Evolutionary conservation across 2,113 vertebrate species (phyloP).

Genomic region (Falcunculus frontatus): DNA sequence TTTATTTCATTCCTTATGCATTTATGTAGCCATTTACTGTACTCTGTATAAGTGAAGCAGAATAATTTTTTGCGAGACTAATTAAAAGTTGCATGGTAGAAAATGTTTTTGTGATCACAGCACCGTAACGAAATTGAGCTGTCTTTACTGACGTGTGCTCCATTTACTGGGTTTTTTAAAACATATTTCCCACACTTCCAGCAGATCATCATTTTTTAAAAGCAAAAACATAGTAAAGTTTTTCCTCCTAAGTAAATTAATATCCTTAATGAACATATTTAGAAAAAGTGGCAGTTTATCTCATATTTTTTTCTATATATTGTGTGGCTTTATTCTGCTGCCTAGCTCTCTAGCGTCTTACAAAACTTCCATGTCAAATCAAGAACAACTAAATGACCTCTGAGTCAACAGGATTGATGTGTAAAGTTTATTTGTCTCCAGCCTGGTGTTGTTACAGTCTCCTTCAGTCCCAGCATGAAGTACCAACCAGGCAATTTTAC

Average conservation of each 20-base stretch:
- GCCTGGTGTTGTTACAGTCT: not conserved
- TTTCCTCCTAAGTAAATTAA: not conserved
- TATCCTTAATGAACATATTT: not conserved
- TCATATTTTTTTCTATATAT: not conserved
- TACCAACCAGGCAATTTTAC: not conserved
- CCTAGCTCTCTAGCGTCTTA: not conserved
- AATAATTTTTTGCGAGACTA: conserved; percentile 54
- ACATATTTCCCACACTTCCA: conserved; percentile 55
- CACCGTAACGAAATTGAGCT: conserved; percentile 52
- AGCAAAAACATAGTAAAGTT: not conserved
- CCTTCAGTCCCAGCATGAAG: not conserved
- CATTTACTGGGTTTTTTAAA: conserved; percentile 22
- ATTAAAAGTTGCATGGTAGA: conserved; percentile 41
- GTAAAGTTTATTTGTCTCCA: not conserved
- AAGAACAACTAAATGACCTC: not conserved
- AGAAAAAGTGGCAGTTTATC: not conserved
- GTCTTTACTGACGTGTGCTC: conserved; percentile 49
- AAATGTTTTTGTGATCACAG: conserved; percentile 61
- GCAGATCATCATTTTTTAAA: not conserved
- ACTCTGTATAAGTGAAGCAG: conserved; percentile 58
- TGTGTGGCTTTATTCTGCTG: not conserved
- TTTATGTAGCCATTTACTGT: conserved; percentile 53
- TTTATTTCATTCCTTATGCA: conserved; percentile 49
- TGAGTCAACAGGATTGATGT: not conserved
- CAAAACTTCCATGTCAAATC: not conserved